phyloP scores from a whole-genome alignment of 2,113 vertebrate species.

The Tor tambroides region DNA sequence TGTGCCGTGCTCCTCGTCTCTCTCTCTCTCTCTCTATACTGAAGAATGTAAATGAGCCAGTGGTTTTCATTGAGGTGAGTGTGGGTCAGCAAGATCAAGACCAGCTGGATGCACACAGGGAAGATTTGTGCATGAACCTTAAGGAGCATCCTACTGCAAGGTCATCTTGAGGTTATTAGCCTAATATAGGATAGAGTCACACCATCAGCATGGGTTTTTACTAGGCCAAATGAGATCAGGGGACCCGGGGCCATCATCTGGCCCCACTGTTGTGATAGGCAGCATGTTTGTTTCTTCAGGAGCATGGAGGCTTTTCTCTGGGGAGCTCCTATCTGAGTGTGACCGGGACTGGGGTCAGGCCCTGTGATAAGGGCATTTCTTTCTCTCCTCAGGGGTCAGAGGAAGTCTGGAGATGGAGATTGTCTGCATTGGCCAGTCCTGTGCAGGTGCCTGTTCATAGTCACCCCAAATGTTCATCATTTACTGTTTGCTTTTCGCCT shows the following conservation, averaged over 20 bases:
- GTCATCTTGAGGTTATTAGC: constrained; percentile 57
- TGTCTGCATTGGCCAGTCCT: constrained; percentile 59
- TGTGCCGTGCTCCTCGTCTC: neutral
- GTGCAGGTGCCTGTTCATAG: constrained; percentile 56
- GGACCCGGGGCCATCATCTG: constrained; percentile 42
- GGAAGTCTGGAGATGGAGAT: constrained; percentile 74
- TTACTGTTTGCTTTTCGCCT: constrained; percentile 57
- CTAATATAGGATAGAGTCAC: constrained; percentile 34
- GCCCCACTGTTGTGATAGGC: constrained; percentile 37
- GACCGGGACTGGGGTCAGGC: constrained; percentile 68
- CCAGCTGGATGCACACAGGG: constrained; percentile 26
- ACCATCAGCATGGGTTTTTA: constrained; percentile 33
- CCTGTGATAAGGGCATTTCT: constrained; percentile 61
- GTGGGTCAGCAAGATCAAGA: constrained; percentile 12
- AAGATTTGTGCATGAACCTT: constrained; percentile 28
- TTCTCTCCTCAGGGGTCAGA: constrained; percentile 68
- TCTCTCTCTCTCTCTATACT: neutral
- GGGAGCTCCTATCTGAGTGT: constrained; percentile 57
- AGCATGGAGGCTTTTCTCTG: constrained; percentile 45
- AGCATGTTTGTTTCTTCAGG: constrained; percentile 41
- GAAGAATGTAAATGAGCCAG: neutral
- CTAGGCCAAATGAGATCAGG: constrained; percentile 40
- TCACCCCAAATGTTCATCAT: constrained; percentile 60
- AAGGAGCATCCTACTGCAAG: constrained; percentile 46
- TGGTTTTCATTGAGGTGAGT: constrained; percentile 15